phyloP scores from a whole-genome alignment of 2,888 invertebrate species.

The Panopea generosa region DNA sequence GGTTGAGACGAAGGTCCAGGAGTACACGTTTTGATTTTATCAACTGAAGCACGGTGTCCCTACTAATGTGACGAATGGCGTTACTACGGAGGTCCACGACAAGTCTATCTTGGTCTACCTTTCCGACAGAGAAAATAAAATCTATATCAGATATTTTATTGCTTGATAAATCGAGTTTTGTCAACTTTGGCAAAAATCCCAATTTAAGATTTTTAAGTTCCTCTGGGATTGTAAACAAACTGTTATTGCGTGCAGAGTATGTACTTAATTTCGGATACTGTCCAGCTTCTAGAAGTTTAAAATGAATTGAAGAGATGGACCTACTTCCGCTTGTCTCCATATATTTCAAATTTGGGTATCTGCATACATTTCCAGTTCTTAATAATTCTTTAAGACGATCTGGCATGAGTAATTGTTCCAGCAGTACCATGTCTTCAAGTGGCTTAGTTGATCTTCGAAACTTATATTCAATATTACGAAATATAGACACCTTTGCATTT shows the following conservation, averaged over 20 bases:
- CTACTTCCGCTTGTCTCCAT: conserved; percentile 50
- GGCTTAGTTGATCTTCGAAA: conserved; percentile 22
- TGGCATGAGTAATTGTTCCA: conserved; percentile 30
- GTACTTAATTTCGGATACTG: conserved; percentile 41
- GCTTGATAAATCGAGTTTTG: conserved; percentile 43
- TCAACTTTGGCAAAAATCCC: conserved; percentile 43
- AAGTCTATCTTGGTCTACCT: conserved; percentile 1
- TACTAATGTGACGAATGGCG: conserved; percentile 8
- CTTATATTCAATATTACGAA: conserved; percentile 35
- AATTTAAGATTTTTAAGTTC: conserved; percentile 40
- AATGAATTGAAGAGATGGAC: conserved; percentile 43
- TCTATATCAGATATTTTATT: conserved; percentile 34
- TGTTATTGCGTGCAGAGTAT: conserved; percentile 52
- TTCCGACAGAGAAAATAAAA: conserved; percentile 16
- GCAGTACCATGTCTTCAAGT: conserved; percentile 19
- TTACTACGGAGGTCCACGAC: conserved; percentile 34
- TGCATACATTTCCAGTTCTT: conserved; percentile 17
- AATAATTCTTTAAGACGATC: conserved; percentile 21
- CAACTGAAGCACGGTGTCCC: conserved; percentile 1
- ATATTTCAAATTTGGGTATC: conserved; percentile 46
- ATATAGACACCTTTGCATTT: conserved; percentile 16
- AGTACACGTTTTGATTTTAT: conserved; percentile 19
- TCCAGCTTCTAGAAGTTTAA: conserved; percentile 46
- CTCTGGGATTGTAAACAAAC: conserved; percentile 27
- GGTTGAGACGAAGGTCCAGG: conserved; percentile 51